Evolutionary conservation across 2,113 vertebrate species (phyloP).

Genomic region (Ornithorhynchus anatinus): DNA sequence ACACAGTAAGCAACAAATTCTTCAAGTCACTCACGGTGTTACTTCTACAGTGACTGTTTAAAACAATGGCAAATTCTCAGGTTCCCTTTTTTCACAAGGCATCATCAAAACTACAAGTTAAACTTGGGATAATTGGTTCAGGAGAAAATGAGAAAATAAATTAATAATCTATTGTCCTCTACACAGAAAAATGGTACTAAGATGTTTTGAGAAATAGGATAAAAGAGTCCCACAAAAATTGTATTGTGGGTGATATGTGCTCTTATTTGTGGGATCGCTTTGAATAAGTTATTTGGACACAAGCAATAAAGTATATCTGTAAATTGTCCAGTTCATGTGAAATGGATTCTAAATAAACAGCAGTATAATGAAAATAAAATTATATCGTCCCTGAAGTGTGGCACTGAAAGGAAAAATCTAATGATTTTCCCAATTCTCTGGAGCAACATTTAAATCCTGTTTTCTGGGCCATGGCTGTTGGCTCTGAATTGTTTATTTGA

Average conservation of each 20-base stretch:
- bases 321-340: conserved; percentile 5
- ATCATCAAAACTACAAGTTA: neutral
- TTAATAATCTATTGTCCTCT: neutral
- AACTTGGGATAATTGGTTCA: conserved; percentile 5
- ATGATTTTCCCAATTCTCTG: neutral
- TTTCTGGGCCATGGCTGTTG: neutral
- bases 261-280: neutral
- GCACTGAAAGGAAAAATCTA: neutral
- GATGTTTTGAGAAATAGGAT: neutral
- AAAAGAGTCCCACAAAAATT: neutral
- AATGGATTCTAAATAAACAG: neutral
- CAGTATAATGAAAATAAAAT: neutral
- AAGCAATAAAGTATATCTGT: neutral
- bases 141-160: conserved; percentile 14
- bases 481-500: neutral
- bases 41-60: conserved; percentile 3
- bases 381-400: neutral
- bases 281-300: neutral
- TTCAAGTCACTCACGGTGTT: conserved; percentile 15
- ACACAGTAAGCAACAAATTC: conserved; percentile 72
- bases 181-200: neutral
- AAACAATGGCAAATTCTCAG: conserved; percentile 8
- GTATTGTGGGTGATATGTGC: neutral
- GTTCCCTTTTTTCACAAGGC: neutral
- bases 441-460: neutral